These are phyloP conservation scores for Apeira syringaria DNA, from an alignment of 2,888 invertebrate species.

Conservation along the genomic window DNA sequence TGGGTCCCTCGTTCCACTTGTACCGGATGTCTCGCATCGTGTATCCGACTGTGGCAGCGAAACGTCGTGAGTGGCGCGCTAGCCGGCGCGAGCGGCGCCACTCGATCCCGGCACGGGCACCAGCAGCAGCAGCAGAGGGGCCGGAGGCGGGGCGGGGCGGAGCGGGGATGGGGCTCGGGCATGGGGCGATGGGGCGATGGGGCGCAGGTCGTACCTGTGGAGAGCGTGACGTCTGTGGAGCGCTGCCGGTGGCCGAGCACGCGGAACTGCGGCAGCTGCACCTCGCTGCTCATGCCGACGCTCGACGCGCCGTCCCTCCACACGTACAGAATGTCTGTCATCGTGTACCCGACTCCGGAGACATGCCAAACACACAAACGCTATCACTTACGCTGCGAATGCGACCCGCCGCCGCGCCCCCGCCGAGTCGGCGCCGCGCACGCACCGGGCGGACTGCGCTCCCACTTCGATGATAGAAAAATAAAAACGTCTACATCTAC, in stretches of 20 bases:
- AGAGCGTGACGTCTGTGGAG: constrained; percentile 94
- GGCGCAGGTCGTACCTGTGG: constrained; percentile 88
- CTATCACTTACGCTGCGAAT: constrained; percentile 56
- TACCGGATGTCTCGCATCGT: constrained; percentile 97
- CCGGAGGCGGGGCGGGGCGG: constrained; percentile 21
- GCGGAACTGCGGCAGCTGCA: constrained; percentile 96
- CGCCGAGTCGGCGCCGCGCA: background rate
- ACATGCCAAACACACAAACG: constrained; percentile 83
- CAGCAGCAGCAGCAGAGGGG: constrained; percentile 16
- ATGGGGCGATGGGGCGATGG: constrained; percentile 22
- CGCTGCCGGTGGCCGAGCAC: constrained; percentile 96
- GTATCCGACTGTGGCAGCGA: constrained; percentile 91
- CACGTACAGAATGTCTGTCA: constrained; percentile 98
- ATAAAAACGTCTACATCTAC: constrained; percentile 31
- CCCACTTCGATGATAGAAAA: constrained; percentile 35
- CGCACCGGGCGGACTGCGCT: constrained; percentile 25
- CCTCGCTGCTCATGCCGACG: constrained; percentile 95
- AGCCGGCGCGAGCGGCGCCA: constrained; percentile 20
- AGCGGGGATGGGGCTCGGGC: constrained; percentile 14
- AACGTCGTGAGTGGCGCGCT: constrained; percentile 37
- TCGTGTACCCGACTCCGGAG: constrained; percentile 97
- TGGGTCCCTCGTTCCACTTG: constrained; percentile 96
- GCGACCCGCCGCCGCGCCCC: constrained; percentile 30
- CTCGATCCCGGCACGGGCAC: constrained; percentile 10
- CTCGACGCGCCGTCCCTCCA: constrained; percentile 94